These are phyloP conservation scores for Girardinus metallicus DNA, from an alignment of 2,797 vertebrate species.

Conservation along the genomic window DNA sequence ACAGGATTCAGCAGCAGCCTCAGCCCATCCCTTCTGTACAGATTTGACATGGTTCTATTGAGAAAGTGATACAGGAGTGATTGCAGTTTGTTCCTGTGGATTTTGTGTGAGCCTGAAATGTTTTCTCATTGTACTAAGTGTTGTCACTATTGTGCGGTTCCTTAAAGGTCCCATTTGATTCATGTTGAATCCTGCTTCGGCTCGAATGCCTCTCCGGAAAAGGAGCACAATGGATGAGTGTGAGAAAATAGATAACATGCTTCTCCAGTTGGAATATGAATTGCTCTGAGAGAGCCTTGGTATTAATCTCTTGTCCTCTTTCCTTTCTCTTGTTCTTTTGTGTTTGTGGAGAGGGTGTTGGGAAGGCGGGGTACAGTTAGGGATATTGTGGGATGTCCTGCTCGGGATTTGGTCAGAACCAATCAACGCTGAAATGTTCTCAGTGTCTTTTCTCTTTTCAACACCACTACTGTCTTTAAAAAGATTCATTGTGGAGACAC, in stretches of 20 bases:
- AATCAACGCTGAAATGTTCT: constrained; percentile 76
- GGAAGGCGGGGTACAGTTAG: constrained; percentile 32
- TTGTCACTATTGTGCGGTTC: constrained; percentile 48
- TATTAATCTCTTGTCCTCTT: constrained; percentile 76
- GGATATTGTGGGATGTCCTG: constrained; percentile 82
- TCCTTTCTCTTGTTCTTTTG: constrained; percentile 61
- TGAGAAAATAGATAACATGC: constrained; percentile 75
- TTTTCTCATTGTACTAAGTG: constrained; percentile 33
- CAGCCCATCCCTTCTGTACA: constrained; percentile 58
- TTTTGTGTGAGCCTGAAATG: constrained; percentile 40
- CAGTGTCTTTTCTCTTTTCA: constrained; percentile 17
- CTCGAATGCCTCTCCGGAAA: constrained; percentile 48
- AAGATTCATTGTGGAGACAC: constrained; percentile 65
- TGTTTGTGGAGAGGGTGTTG: constrained; percentile 12
- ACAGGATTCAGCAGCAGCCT: constrained; percentile 57
- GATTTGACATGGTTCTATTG: constrained; percentile 67
- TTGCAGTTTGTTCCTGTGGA: constrained; percentile 52
- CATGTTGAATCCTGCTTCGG: constrained; percentile 55
- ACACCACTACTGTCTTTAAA: constrained; percentile 34
- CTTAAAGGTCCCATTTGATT: constrained; percentile 62
- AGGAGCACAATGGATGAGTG: constrained; percentile 58
- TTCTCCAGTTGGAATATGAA: constrained; percentile 73
- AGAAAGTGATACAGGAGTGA: constrained; percentile 63
- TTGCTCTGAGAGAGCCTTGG: constrained; percentile 66
- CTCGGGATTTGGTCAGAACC: constrained; percentile 83